These are phyloP conservation scores for Neolamprologus tretocephalus DNA, from an alignment of 2,113 vertebrate genomes.

Conservation along the genomic window DNA sequence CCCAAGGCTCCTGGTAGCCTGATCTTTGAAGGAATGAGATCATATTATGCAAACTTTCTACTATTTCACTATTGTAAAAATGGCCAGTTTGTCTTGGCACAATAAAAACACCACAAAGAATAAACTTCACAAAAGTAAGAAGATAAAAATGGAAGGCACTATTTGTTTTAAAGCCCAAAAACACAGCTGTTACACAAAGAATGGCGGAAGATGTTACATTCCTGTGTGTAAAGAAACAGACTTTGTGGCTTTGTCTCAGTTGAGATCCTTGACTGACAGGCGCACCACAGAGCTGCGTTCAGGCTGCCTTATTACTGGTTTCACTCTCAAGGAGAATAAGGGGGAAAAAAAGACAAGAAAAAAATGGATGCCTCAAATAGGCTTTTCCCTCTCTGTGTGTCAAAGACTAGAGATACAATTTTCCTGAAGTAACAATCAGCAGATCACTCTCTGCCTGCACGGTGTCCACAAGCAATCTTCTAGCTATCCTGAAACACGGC, in stretches of 20 bases:
- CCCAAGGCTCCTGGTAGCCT: not conserved
- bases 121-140: not conserved
- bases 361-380: not conserved
- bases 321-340: conserved; percentile 11
- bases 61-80: not conserved
- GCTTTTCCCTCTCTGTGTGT: not conserved
- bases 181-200: not conserved
- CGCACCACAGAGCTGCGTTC: not conserved
- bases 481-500: not conserved
- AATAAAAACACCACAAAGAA: not conserved
- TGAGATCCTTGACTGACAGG: not conserved
- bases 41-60: not conserved
- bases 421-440: conserved; percentile 23
- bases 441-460: not conserved
- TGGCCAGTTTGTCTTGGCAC: not conserved
- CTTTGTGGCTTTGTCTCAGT: not conserved
- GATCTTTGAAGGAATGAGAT: not conserved
- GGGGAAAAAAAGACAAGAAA: not conserved
- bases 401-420: conserved; percentile 11
- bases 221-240: not conserved
- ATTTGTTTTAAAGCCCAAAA: not conserved
- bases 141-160: not conserved
- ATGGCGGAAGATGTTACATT: not conserved
- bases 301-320: conserved; percentile 9
- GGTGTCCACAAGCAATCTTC: not conserved